Evolutionary conservation across 2,113 vertebrate species (phyloP), one percentile per base, ranked within the genome.

Genomic region (Ploceus nigricollis): DNA sequence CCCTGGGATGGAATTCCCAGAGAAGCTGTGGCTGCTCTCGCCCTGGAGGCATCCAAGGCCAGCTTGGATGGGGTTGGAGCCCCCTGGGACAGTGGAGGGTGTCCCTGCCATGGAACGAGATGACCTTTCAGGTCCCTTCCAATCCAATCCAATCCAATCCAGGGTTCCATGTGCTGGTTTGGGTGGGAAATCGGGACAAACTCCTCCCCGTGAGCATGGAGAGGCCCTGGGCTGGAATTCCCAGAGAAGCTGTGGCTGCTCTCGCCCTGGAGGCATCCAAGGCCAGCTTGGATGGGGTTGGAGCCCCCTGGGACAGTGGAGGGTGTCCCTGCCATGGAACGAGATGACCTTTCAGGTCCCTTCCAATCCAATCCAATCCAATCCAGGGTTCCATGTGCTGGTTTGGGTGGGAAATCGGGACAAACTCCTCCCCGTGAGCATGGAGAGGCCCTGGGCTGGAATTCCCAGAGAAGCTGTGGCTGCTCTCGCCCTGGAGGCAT

Each of bases 211-310:
- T 17, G 47, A 51, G 20, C 7, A 1, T 17, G 15, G 30, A 30
- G 15, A 31, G 28, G 30, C 23, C 48, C 21, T 71, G 69, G 21
- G 7, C 14, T 42, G 69, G 68, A 54, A 51, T 33, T 54, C 50
- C 69, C 37, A 25, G 12, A 71, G 47, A 0, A 42, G 30, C 44
- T 66, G 70, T 2, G 30, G 50, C 70, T 65, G 42, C 30, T 20
- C 82, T 35, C 35, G 24, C 17, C 35, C 70, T 66, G 51, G 30
- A 1, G 3, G 20, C 25, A 35, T 4, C 51, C 51, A 11, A 50
- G 44, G 44, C 21, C 44, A 12, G 51, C 20, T 0, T 66, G 44
- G 60, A 57, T 0, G 0, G 40, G n/a, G 42, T 56, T 30, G 60
- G 82, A 57, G 31, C 50, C 24, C 0, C 37, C 60, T 31, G 71